A percentile compares a stretch with the other conserved stretches of the same genome.
Conservation (phyloP, 2,113 vertebrate genomes). For the Forbesichthys agassizii region DNA sequence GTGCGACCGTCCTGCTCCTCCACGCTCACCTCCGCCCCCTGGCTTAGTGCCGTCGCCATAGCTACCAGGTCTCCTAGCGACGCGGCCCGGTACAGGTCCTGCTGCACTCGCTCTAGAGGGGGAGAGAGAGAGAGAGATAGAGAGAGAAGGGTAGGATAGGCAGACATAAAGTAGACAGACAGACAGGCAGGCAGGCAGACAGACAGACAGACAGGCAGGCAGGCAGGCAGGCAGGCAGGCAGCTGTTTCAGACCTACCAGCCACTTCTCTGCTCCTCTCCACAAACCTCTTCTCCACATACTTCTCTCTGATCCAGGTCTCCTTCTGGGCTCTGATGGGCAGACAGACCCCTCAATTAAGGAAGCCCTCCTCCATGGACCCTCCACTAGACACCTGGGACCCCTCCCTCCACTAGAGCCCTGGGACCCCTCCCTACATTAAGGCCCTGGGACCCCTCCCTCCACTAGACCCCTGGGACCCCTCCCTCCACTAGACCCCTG, state of each 20-base stretch:
- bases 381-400: no score
- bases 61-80: constrained; percentile 61
- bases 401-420: no score
- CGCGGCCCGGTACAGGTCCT: constrained; percentile 62
- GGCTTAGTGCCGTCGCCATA: constrained; percentile 67
- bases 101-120: constrained; percentile 24
- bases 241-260: constrained; percentile 24
- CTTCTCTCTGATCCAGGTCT: constrained; percentile 75
- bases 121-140: no score
- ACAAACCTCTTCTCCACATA: constrained; percentile 77
- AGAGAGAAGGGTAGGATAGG: no score
- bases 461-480: no score
- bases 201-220: no score
- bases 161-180: no score
- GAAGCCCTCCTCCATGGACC: no score
- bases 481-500: no score
- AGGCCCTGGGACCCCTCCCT: no score
- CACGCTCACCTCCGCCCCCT: constrained; percentile 67
- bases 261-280: neutral
- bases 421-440: no score
- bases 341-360: neutral
- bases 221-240: neutral
- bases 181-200: no score
- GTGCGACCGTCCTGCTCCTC: constrained; percentile 63
- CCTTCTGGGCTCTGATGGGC: constrained; percentile 68